Percentiles rank a stretch among this genome's conserved stretches.
phyloP scores from a whole-genome alignment of 2,888 invertebrate species.

The Merodon equestris region DNA sequence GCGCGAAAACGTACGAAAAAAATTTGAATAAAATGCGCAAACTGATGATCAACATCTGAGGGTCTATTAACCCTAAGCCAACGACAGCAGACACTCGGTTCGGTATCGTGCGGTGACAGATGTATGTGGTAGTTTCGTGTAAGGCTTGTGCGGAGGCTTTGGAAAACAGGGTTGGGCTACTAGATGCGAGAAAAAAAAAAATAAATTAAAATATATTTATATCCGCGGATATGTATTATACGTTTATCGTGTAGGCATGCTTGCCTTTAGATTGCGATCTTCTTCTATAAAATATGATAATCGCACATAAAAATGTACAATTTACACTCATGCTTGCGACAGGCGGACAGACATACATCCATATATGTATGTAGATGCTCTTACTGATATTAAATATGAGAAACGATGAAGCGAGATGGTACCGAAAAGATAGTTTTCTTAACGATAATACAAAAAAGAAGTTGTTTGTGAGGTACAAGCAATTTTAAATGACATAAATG shows the following conservation, averaged over 20 bases:
- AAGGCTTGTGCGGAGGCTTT: not conserved
- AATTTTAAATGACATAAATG: no score
- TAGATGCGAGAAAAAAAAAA: slow-evolving; percentile 19
- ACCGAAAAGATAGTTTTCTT: not conserved
- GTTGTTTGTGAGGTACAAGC: no score
- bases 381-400: slow-evolving; percentile 13
- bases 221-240: slow-evolving; percentile 33
- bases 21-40: slow-evolving; percentile 51
- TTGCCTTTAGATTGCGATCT: slow-evolving; percentile 62
- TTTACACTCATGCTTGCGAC: slow-evolving; percentile 61
- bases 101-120: no score
- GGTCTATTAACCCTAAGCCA: slow-evolving; percentile 58
- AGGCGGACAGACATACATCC: slow-evolving; percentile 38
- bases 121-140: no score
- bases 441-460: no score
- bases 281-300: slow-evolving; percentile 65
- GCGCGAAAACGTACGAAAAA: slow-evolving; percentile 35
- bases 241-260: slow-evolving; percentile 59
- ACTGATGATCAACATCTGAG: slow-evolving; percentile 42
- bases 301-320: slow-evolving; percentile 61
- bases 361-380: slow-evolving; percentile 35
- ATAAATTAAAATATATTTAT: slow-evolving; percentile 19
- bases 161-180: slow-evolving; percentile 57
- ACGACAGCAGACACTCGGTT: no score
- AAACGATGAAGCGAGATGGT: slow-evolving; percentile 45